Base-by-base conservation (phyloP, 2,113 vertebrate species). In the Oxyura jamaicensis region DNA sequence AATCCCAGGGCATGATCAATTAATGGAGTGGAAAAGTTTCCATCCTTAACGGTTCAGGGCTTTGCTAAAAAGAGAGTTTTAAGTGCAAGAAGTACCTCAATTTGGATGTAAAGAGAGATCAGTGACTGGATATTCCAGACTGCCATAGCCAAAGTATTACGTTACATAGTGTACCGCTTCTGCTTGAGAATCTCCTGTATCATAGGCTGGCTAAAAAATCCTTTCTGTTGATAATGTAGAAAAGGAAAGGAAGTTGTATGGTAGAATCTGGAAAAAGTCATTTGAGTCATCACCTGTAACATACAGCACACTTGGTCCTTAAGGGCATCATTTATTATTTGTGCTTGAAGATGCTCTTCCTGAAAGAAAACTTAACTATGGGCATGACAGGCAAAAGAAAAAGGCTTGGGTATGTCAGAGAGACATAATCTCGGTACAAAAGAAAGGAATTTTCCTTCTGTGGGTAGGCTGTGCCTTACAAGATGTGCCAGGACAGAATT, bases 131-230 rank as follows among this genome's bases (percentile, higher is more conserved):
- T 67, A 53, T 11, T 55, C 65, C 31, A 81, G n/a, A 65, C 0
- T 44, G 20, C 20, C 46, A 48, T 11, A 48, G 46, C 46, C 46
- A 22, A 48, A 48, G 46, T 48, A 48, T 48, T 48, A 48, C 5
- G 10, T 48, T 22, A 46, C 0, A 1, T 53, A 71, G 73, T 0
- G 1, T 3, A 58, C 19, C 16, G 53, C 26, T 58, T 15, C 15
- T 58, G 15, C 55, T 58, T 19, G 35, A 62, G 50, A 60, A 42
- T 58, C 52, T 46, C 35, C 41, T 8, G 16, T 83, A 53, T 53
- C 71, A 28, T 5, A 31, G 35, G 41, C 56, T 67, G 52, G 28
- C 4, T 12, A 11, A 77, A 91, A 75, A 3, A 8, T 13, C 56
- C 25, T 71, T 86, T 66, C 35, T 75, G 56, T 2, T 79, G 62